Percentiles rank a stretch among this genome's conserved stretches.
Evolutionary conservation across 2,888 invertebrate genomes (phyloP).

Genomic region (Yponomeuta plumbellus): DNA sequence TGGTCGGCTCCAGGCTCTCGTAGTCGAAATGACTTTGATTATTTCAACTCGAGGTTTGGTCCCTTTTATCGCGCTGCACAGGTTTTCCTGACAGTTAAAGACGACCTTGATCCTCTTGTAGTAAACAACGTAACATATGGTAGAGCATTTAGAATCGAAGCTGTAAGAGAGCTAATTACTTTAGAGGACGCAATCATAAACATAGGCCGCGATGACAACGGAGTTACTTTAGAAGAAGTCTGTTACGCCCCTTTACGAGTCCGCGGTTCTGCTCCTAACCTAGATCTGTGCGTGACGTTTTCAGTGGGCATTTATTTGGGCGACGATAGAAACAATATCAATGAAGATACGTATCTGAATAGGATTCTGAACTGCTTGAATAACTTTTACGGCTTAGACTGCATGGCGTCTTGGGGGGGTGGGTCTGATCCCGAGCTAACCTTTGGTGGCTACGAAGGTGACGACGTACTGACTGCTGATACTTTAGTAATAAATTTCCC

Average conservation of each 20-base stretch:
- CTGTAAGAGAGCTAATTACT: constrained; percentile 82
- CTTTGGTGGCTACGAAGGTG: constrained; percentile 83
- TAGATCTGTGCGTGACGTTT: constrained; percentile 86
- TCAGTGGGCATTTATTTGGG: constrained; percentile 89
- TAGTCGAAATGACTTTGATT: constrained; percentile 89
- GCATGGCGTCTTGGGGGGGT: constrained; percentile 91
- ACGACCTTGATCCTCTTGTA: constrained; percentile 61
- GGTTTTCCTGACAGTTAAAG: constrained; percentile 84
- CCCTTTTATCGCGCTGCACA: constrained; percentile 95
- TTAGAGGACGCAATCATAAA: constrained; percentile 81
- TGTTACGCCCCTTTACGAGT: constrained; percentile 90
- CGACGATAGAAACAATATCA: constrained; percentile 70
- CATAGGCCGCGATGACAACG: constrained; percentile 74
- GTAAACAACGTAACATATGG: constrained; percentile 78
- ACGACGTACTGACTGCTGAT: constrained; percentile 59
- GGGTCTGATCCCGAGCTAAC: constrained; percentile 90
- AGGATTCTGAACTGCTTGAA: constrained; percentile 59
- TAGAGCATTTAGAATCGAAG: constrained; percentile 86
- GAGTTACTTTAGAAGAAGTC: constrained; percentile 72
- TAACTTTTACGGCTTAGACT: constrained; percentile 65
- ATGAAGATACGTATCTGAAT: constrained; percentile 56
- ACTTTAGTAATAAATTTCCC: constrained; percentile 86
- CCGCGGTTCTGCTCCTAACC: constrained; percentile 71
- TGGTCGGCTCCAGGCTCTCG: constrained; percentile 92
- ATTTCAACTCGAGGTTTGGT: constrained; percentile 90